Evolutionary conservation across 2,888 invertebrate species (phyloP).

Genomic region (Ophion obscuratus): DNA sequence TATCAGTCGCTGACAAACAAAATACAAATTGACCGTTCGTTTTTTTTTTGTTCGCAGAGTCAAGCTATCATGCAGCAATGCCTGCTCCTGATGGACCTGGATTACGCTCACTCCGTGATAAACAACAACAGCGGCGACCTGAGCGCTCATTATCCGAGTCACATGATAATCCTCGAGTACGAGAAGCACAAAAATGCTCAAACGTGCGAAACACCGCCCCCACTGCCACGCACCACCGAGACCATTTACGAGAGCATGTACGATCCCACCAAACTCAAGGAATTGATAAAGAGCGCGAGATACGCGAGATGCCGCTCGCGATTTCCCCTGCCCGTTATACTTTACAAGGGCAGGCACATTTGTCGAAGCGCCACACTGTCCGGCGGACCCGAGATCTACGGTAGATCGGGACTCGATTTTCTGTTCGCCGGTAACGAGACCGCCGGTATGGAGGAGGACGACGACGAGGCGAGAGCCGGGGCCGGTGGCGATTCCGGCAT

Average conservation of each 20-base stretch:
- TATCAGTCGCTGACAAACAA: neutral
- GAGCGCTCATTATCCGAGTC: slow-evolving; percentile 89
- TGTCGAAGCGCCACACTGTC: slow-evolving; percentile 91
- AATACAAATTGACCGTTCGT: neutral
- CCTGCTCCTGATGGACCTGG: slow-evolving; percentile 87
- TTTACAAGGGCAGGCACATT: slow-evolving; percentile 90
- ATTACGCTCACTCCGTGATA: slow-evolving; percentile 88
- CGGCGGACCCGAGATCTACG: slow-evolving; percentile 90
- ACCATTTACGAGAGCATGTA: slow-evolving; percentile 87
- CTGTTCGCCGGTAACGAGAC: slow-evolving; percentile 84
- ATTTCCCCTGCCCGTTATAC: slow-evolving; percentile 91
- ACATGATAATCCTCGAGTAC: slow-evolving; percentile 88
- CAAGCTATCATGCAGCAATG: slow-evolving; percentile 87
- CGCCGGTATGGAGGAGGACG: slow-evolving; percentile 71
- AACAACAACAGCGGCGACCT: slow-evolving; percentile 88
- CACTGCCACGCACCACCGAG: slow-evolving; percentile 80
- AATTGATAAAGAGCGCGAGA: slow-evolving; percentile 88
- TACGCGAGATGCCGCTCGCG: slow-evolving; percentile 91
- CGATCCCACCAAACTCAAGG: slow-evolving; percentile 86
- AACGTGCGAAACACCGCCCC: slow-evolving; percentile 76
- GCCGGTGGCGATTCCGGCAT: slow-evolving; percentile 74
- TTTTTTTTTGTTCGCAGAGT: slow-evolving; percentile 83
- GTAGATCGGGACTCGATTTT: slow-evolving; percentile 88
- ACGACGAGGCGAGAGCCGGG: slow-evolving; percentile 75
- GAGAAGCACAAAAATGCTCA: slow-evolving; percentile 83